Percentiles rank a stretch among this genome's conserved stretches.
These are phyloP conservation scores for Rhinolophus ferrumequinum DNA, from an alignment of 2,113 vertebrate species.

Conservation along the genomic window DNA sequence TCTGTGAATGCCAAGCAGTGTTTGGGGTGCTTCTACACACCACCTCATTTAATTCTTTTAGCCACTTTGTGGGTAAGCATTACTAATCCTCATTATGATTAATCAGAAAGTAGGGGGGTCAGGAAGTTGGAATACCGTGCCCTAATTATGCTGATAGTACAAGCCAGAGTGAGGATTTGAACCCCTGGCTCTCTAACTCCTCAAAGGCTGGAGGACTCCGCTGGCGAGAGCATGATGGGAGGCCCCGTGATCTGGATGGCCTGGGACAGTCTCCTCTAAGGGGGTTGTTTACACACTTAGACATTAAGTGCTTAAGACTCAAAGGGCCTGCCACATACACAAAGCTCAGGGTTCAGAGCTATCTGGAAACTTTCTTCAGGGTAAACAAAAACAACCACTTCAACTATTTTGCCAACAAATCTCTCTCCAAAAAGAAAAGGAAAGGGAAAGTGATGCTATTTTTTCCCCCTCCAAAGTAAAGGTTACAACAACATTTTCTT, in stretches of 20 bases:
- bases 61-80: neutral
- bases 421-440: conserved; percentile 82
- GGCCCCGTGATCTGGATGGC: neutral
- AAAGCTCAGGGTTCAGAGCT: conserved; percentile 81
- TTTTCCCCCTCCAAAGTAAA: conserved; percentile 83
- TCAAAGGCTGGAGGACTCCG: neutral
- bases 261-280: neutral
- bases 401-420: conserved; percentile 74
- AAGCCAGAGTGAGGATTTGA: neutral
- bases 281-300: conserved; percentile 77
- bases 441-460: conserved; percentile 82
- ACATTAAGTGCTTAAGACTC: conserved; percentile 79
- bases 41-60: neutral
- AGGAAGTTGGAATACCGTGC: neutral
- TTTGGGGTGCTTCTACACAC: neutral
- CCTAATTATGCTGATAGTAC: neutral
- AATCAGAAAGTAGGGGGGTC: neutral
- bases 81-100: neutral
- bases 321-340: conserved; percentile 77
- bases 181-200: neutral
- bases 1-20: neutral
- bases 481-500: conserved; percentile 89
- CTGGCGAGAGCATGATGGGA: neutral
- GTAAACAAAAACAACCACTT: conserved; percentile 86
- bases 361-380: conserved; percentile 84